Evolutionary conservation across 2,797 vertebrate species (phyloP).

Genomic region (Neoniphon sammara): DNA sequence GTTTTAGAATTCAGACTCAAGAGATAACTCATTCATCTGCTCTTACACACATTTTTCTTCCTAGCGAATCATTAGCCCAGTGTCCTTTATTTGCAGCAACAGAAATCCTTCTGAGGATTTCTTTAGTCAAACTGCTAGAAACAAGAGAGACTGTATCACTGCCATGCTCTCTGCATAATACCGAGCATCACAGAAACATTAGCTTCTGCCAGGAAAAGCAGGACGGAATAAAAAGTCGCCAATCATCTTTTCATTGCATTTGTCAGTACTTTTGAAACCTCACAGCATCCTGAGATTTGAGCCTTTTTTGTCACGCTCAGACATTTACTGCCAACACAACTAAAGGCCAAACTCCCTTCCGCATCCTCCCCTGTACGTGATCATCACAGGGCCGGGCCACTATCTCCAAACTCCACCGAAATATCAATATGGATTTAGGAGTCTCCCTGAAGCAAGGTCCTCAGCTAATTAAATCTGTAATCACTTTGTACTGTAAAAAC

Average conservation of each 20-base stretch:
- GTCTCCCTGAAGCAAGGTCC: constrained; percentile 63
- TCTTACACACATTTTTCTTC: constrained; percentile 33
- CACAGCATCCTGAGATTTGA: no score
- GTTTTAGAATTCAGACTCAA: constrained; percentile 8
- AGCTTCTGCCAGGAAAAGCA: background rate
- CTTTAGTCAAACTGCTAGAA: background rate
- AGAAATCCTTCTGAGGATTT: constrained; percentile 11
- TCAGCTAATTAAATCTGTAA: constrained; percentile 79
- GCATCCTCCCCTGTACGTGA: constrained; percentile 39
- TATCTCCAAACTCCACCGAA: constrained; percentile 51
- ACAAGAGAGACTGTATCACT: constrained; percentile 19
- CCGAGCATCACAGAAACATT: constrained; percentile 10
- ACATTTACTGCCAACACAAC: no score
- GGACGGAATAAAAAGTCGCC: constrained; percentile 1
- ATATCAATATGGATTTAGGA: constrained; percentile 68
- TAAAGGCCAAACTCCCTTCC: constrained; percentile 1
- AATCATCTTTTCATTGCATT: constrained; percentile 10
- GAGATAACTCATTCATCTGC: constrained; percentile 11
- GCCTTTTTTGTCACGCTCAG: no score
- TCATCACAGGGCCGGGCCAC: constrained; percentile 43
- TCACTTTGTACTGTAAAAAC: constrained; percentile 73
- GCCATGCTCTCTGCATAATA: background rate
- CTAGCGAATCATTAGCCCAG: constrained; percentile 8
- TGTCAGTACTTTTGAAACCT: background rate
- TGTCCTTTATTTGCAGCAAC: constrained; percentile 27